Evolutionary conservation across 2,113 vertebrate species (phyloP).

Genomic region (Hassar affinis): DNA sequence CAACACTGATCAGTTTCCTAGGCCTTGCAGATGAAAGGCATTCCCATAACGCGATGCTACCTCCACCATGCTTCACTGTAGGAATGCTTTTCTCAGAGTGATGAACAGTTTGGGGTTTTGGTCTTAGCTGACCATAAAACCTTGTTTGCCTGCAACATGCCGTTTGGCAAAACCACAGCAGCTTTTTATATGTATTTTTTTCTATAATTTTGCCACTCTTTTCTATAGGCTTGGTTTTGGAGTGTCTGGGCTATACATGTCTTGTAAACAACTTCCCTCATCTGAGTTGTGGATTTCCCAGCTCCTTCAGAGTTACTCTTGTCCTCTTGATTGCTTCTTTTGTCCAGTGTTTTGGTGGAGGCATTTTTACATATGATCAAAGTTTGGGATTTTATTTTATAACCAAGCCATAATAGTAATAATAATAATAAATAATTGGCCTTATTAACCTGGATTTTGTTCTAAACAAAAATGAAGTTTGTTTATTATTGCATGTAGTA

Average conservation of each 20-base stretch:
- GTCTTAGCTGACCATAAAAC: neutral
- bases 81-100: neutral
- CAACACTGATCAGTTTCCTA: neutral
- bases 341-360: neutral
- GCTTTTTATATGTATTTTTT: neutral
- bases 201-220: neutral
- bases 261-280: neutral
- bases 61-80: neutral
- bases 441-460: neutral
- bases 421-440: neutral
- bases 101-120: neutral
- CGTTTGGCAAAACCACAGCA: neutral
- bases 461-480: too few species aligned
- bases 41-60: neutral
- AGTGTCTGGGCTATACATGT: neutral
- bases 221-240: neutral
- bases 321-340: neutral
- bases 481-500: too few species aligned
- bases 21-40: neutral
- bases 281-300: neutral
- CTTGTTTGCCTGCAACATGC: neutral
- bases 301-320: neutral
- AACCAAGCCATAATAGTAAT: too few species aligned
- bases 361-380: neutral
- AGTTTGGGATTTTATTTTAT: too few species aligned